Evolutionary conservation across 64 coral and sea anemone species (phyloP).

Genomic region (Dendrophyllia cribrosa): DNA sequence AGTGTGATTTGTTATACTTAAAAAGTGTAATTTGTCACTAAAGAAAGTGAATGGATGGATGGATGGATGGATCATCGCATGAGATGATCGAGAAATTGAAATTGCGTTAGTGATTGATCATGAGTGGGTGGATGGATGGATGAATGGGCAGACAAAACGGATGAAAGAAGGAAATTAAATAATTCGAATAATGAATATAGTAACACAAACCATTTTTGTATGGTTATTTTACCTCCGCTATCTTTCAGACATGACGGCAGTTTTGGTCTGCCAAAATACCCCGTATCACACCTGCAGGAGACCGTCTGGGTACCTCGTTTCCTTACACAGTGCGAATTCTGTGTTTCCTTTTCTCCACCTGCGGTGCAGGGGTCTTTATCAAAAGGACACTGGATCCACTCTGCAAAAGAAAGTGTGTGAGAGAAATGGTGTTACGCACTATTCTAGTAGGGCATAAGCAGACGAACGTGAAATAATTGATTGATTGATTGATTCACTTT

Average conservation of each 20-base stretch:
- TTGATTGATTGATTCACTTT: too few relatives aligned
- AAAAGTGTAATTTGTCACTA: too few relatives aligned
- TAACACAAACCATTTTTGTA: not conserved
- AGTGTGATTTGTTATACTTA: too few relatives aligned
- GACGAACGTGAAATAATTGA: too few relatives aligned
- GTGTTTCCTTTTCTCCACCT: not conserved
- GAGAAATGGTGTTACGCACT: not conserved
- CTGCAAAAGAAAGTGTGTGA: not conserved
- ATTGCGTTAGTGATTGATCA: too few relatives aligned
- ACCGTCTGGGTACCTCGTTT: not conserved
- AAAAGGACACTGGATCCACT: not conserved
- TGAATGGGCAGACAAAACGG: not conserved
- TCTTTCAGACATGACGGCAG: conserved; percentile 8
- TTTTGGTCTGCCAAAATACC: not conserved
- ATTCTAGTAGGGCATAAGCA: too few relatives aligned
- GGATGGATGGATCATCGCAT: too few relatives aligned
- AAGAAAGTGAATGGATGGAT: too few relatives aligned
- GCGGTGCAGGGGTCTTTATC: not conserved
- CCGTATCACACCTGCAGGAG: conserved; percentile 1
- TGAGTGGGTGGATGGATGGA: too few relatives aligned
- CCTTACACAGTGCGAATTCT: conserved; percentile 19
- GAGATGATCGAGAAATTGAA: too few relatives aligned
- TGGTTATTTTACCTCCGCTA: not conserved
- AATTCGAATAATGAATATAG: not conserved
- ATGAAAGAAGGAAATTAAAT: not conserved